Conservation (phyloP, 2,113 vertebrate species). For the Trogon melanurus region DNA sequence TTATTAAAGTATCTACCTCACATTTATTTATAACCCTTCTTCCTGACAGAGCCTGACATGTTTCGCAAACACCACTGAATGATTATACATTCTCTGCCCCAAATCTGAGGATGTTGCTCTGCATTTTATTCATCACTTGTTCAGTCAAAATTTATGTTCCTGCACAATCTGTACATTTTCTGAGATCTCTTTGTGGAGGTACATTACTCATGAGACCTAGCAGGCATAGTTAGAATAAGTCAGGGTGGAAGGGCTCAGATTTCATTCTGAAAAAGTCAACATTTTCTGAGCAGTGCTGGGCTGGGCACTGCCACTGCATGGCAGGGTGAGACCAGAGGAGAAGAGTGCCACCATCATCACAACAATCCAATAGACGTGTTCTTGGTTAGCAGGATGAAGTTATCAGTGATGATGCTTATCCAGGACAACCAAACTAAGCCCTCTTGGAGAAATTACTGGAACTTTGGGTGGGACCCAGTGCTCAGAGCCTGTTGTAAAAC, state of each 20-base stretch:
- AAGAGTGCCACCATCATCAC: background rate
- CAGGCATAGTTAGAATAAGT: background rate
- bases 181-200: background rate
- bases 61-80: conserved; percentile 34
- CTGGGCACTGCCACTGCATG: background rate
- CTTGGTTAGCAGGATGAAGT: background rate
- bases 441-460: background rate
- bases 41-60: conserved; percentile 61
- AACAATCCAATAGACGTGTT: background rate
- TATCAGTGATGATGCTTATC: background rate
- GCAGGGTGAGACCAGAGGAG: background rate
- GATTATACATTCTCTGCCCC: conserved; percentile 53
- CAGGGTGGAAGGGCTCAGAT: background rate
- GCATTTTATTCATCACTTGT: conserved; percentile 45
- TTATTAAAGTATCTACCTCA: conserved; percentile 56
- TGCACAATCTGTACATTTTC: background rate
- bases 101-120: conserved; percentile 38
- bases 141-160: conserved; percentile 59
- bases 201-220: conserved; percentile 13
- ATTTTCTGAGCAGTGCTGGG: background rate
- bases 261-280: background rate
- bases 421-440: background rate
- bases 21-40: conserved; percentile 61
- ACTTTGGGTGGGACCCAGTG: background rate
- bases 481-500: background rate